Evolutionary conservation across 1,140 invertebrate genomes (phyloP).

Genomic region (Pseudomyrmex flavicornis): DNA sequence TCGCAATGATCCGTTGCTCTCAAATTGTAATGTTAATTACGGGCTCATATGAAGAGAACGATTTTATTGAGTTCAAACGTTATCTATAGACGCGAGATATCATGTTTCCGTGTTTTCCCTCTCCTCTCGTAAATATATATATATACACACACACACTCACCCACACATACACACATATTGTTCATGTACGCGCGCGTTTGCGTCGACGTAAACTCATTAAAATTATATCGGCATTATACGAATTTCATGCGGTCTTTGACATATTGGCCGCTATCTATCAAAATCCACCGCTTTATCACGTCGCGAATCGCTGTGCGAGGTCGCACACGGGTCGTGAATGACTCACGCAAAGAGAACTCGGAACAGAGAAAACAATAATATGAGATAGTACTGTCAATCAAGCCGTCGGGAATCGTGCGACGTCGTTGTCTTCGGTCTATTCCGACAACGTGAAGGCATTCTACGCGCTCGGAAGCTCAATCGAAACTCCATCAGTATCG

Average conservation of each 20-base stretch:
- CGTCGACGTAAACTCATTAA: neutral
- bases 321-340: neutral
- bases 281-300: neutral
- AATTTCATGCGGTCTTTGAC: neutral
- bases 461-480: constrained; percentile 42
- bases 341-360: neutral
- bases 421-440: constrained; percentile 4
- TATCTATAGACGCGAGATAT: neutral
- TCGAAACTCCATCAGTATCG: constrained; percentile 59
- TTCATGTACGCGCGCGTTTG: neutral
- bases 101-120: neutral
- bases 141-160: neutral
- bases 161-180: neutral
- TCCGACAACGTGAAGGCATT: constrained; percentile 6
- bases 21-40: constrained; percentile 31
- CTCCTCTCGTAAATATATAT: neutral
- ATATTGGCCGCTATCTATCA: neutral
- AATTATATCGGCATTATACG: constrained; percentile 7
- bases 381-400: constrained; percentile 42
- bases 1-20: neutral
- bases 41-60: neutral
- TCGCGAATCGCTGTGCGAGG: neutral
- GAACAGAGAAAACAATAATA: constrained; percentile 42
- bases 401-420: neutral
- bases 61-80: constrained; percentile 12